phyloP scores from a whole-genome alignment of 1,140 invertebrate genomes.

The Atta texana region DNA sequence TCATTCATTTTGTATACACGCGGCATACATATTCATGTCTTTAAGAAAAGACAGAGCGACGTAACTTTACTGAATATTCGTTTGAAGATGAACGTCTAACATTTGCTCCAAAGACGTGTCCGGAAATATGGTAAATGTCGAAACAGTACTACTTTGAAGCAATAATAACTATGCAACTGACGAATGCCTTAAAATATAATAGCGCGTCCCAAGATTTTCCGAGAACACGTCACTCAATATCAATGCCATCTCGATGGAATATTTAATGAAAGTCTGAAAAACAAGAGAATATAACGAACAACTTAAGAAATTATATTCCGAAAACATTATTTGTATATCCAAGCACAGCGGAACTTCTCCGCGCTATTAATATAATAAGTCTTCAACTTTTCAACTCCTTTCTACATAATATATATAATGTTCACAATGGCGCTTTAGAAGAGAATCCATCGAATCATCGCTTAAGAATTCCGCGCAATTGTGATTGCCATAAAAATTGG shows the following conservation, averaged over 20 bases:
- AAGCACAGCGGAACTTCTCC: background rate
- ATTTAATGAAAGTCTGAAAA: constrained; percentile 12
- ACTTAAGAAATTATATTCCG: constrained; percentile 27
- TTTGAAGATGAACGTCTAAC: constrained; percentile 57
- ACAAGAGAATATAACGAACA: background rate
- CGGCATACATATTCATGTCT: constrained; percentile 56
- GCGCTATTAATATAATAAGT: background rate
- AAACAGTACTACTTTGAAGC: constrained; percentile 2
- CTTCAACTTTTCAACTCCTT: background rate
- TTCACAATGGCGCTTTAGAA: background rate
- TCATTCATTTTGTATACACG: constrained; percentile 64
- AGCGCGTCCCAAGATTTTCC: background rate
- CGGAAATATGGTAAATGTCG: constrained; percentile 47
- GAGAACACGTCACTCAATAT: background rate
- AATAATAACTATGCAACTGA: constrained; percentile 27
- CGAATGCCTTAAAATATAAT: constrained; percentile 35
- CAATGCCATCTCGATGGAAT: constrained; percentile 17
- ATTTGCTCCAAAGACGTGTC: constrained; percentile 32
- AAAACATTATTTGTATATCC: background rate
- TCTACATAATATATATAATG: background rate
- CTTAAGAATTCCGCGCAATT: constrained; percentile 20
- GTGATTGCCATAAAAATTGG: constrained; percentile 68
- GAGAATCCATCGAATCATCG: background rate
- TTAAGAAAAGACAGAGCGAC: constrained; percentile 49
- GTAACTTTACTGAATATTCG: constrained; percentile 61